These are phyloP conservation scores for Eumacrocentrus americanus DNA, from an alignment of 2,888 invertebrate species.

Conservation along the genomic window DNA sequence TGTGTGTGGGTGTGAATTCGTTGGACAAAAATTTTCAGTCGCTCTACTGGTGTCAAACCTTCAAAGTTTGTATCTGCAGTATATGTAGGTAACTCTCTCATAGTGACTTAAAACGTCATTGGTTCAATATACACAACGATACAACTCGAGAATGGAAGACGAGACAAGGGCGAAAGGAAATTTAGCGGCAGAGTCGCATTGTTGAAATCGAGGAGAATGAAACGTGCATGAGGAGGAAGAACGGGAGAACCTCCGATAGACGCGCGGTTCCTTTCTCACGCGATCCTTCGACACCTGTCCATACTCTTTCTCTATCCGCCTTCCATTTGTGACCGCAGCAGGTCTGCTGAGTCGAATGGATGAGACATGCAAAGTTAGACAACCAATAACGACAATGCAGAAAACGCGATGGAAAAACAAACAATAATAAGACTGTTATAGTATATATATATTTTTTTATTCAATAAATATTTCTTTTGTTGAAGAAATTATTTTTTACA, in stretches of 20 bases:
- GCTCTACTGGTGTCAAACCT: background rate
- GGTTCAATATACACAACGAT: background rate
- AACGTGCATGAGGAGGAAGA: background rate
- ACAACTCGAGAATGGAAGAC: background rate
- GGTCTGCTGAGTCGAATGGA: constrained; percentile 16
- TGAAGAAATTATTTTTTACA: no score
- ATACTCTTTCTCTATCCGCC: constrained; percentile 28
- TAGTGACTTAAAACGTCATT: constrained; percentile 5
- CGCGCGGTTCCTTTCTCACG: constrained; percentile 24
- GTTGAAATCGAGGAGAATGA: constrained; percentile 7
- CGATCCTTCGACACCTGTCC: constrained; percentile 37
- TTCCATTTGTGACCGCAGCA: constrained; percentile 24
- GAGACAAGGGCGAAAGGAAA: background rate
- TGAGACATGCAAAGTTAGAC: constrained; percentile 1
- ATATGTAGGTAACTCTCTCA: background rate
- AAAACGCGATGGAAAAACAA: constrained; percentile 7
- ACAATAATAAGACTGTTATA: no score
- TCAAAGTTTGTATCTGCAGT: background rate
- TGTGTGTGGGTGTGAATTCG: background rate
- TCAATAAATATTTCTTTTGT: no score
- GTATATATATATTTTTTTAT: no score
- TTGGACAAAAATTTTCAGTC: constrained; percentile 3
- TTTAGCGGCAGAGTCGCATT: background rate
- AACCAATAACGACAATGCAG: background rate
- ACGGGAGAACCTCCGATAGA: background rate